Percentiles rank a stretch among this genome's conserved stretches.
Evolutionary conservation across 2,113 vertebrate species (phyloP).

Genomic region (Chroicocephalus ridibundus): DNA sequence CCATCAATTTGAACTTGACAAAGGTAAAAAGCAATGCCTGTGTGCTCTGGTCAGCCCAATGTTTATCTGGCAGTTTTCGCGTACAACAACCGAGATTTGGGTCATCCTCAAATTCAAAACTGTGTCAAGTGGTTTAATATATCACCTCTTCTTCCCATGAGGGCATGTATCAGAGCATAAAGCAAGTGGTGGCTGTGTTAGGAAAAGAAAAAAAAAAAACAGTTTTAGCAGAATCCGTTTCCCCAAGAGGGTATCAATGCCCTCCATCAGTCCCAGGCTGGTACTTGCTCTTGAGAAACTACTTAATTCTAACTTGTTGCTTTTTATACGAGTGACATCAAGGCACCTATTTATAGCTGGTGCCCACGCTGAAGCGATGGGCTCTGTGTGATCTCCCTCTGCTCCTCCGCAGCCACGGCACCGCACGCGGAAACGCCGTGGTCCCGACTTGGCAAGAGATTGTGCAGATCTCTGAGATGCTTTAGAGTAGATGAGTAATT

Average conservation of each 20-base stretch:
- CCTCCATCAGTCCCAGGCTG: neutral
- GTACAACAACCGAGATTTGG: neutral
- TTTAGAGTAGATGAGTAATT: neutral
- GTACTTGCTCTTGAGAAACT: neutral
- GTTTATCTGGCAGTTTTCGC: neutral
- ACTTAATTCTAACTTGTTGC: neutral
- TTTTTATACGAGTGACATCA: neutral
- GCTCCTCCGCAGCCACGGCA: neutral
- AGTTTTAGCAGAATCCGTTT: neutral
- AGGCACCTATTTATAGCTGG: neutral
- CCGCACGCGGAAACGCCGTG: rapidly evolving
- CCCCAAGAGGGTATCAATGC: neutral
- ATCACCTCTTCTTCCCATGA: neutral
- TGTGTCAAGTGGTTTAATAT: neutral
- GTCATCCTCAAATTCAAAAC: neutral
- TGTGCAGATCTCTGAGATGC: neutral
- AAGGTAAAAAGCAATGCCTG: neutral
- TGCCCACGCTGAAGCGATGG: neutral
- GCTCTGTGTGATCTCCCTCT: neutral
- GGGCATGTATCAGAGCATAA: neutral
- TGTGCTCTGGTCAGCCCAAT: too few species aligned
- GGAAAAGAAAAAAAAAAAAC: neutral
- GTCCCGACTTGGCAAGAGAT: too few species aligned
- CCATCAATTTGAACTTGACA: neutral
- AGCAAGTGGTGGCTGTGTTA: neutral